Percentiles rank a stretch among this genome's conserved stretches.
Evolutionary conservation across 2,888 invertebrate species (phyloP).

Genomic region (Zygothrica quintamaculata): DNA sequence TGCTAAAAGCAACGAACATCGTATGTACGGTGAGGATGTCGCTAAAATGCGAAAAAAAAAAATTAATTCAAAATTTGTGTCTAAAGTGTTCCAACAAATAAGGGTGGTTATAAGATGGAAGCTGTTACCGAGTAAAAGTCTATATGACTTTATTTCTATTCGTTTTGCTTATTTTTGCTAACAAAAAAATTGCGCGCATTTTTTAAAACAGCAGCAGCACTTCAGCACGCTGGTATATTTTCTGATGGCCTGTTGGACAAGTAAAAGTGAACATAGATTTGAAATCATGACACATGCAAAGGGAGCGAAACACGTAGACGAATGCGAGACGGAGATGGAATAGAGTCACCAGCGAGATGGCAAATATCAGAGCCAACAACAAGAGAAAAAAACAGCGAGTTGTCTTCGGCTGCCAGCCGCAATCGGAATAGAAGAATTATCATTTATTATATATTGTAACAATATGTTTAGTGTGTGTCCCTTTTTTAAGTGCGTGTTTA

Average conservation of each 20-base stretch:
- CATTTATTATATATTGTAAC: conserved; percentile 41
- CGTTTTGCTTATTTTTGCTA: conserved; percentile 10
- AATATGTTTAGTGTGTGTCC: conserved; percentile 22
- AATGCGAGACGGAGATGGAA: conserved; percentile 41
- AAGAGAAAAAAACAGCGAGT: conserved; percentile 50
- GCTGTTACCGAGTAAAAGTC: background rate
- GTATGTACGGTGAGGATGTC: conserved; percentile 28
- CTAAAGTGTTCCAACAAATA: background rate
- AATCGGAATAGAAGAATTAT: conserved; percentile 24
- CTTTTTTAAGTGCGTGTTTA: conserved; percentile 25
- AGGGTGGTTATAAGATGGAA: background rate
- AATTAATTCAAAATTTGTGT: conserved; percentile 40
- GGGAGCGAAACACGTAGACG: conserved; percentile 56
- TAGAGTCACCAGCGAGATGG: conserved; percentile 44
- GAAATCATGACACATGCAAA: conserved; percentile 46
- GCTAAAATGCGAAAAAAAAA: conserved; percentile 70
- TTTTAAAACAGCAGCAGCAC: conserved; percentile 47
- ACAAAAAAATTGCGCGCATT: conserved; percentile 49
- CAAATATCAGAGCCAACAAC: conserved; percentile 48
- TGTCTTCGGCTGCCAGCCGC: conserved; percentile 44
- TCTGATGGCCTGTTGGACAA: conserved; percentile 57
- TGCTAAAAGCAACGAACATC: conserved; percentile 31
- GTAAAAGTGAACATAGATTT: conserved; percentile 43
- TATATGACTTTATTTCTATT: background rate
- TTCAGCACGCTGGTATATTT: conserved; percentile 51